These are phyloP conservation scores for Nasonia giraulti DNA, from an alignment of 1,140 invertebrate species.

Conservation along the genomic window DNA sequence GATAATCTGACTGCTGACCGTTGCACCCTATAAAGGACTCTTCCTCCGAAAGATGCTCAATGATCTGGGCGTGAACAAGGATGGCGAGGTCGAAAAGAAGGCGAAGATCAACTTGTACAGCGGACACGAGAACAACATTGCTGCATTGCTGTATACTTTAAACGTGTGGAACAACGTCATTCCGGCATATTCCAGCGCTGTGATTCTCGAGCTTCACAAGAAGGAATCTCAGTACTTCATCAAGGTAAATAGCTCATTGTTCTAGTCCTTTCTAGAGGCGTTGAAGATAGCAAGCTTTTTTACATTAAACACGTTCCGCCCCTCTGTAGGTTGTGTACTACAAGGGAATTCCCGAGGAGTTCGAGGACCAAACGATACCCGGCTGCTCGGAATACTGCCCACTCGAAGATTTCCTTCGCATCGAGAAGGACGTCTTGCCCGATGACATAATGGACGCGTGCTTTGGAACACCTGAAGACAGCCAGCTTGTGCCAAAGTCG, in stretches of 20 bases:
- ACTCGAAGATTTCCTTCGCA: constrained; percentile 1
- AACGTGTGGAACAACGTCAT: constrained; percentile 78
- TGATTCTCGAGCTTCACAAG: constrained; percentile 65
- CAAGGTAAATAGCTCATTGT: constrained; percentile 45
- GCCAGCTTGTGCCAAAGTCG: not conserved
- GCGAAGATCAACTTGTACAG: constrained; percentile 77
- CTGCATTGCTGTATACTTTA: constrained; percentile 78
- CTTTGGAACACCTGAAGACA: not conserved
- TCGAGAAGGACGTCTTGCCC: constrained; percentile 50
- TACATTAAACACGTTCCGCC: not conserved
- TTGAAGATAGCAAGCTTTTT: too few species aligned
- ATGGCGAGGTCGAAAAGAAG: constrained; percentile 55
- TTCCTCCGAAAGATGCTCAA: constrained; percentile 76
- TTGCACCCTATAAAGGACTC: constrained; percentile 64
- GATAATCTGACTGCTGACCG: too few species aligned
- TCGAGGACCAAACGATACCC: not conserved
- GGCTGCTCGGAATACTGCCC: constrained; percentile 15
- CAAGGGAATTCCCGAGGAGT: constrained; percentile 5
- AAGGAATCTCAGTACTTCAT: constrained; percentile 52
- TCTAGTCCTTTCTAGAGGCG: too few species aligned
- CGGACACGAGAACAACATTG: constrained; percentile 82
- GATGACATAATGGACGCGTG: not conserved
- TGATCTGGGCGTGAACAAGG: constrained; percentile 66
- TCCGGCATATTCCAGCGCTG: constrained; percentile 74
- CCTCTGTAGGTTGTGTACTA: constrained; percentile 11